Evolutionary conservation across 2,113 vertebrate genomes (phyloP), one percentile per base, ranked within the genome.

Genomic region (Cnemophilus loriae): DNA sequence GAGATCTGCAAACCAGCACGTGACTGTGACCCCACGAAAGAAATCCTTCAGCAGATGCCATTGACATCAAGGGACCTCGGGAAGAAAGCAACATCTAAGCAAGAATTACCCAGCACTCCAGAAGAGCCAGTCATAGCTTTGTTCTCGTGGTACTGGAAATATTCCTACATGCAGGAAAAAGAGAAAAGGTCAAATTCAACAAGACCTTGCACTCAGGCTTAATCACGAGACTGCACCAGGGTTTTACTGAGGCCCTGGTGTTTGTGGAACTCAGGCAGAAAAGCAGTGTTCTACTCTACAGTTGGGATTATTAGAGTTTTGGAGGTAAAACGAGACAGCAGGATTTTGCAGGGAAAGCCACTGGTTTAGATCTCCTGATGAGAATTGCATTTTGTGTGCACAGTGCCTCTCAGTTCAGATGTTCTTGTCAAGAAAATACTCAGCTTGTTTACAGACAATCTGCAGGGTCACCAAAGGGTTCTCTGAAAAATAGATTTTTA

Each of bases 21-120:
- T 10, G 27, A 33, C 14, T 39, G 47, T 13, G 27, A 7, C 2
- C 16, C 21, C 4, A 0, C 0, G 14, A 17, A 11, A 26, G 32
- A 7, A 49, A 35, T 18, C 27, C 69, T 70, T 49, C 42, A 46
- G 47, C 0, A 32, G 37, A 39, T 22, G 64, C 9, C 20, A 13
- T 2, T 24, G 73, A 46, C 16, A 23, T 17, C n/a, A 46, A 59
- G 33, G 11, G 6, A 26, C 79, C 17, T 55, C 3, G 11, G 42
- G 50, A 47, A 56, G 59, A 78, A 87, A 70, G 39, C 42, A 63
- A 8, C 47, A 67, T 3, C 37, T 2, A 12, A 77, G 42, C 20
- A 49, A 64, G 50, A 9, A 27, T 16, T 35, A 8, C 27, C 32
- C 27, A 78, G 52, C 23, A 23, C 57, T 33, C 12, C 8, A 24